phyloP scores from a whole-genome alignment of 1,140 invertebrate genomes.

The Caerostris extrusa region DNA sequence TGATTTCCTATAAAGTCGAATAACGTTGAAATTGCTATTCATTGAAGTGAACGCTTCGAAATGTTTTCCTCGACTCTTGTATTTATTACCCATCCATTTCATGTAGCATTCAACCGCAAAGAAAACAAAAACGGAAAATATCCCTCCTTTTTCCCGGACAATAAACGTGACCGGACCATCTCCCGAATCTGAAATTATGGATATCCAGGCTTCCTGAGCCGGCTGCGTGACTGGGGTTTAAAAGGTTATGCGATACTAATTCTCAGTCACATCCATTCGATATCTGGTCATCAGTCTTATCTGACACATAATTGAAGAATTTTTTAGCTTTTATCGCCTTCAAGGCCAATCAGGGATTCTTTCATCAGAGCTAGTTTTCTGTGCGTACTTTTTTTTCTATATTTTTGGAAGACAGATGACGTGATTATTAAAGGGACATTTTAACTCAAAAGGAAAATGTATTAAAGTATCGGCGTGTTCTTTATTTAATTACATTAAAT shows the following conservation, averaged over 20 bases:
- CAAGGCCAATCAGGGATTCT: background rate
- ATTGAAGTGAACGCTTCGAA: background rate
- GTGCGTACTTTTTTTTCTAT: background rate
- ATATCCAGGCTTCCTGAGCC: conserved; percentile 5
- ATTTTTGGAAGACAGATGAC: too few relatives aligned
- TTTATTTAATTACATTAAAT: too few relatives aligned
- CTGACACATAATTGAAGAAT: conserved; percentile 32
- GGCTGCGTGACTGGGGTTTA: background rate
- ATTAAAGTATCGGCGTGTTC: too few relatives aligned
- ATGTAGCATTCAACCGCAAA: background rate
- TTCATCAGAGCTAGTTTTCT: background rate
- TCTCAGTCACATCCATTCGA: background rate
- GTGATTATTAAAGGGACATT: too few relatives aligned
- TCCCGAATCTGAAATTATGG: conserved; percentile 7
- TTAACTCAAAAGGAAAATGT: too few relatives aligned
- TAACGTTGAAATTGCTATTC: background rate
- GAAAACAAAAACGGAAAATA: background rate
- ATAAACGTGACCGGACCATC: background rate
- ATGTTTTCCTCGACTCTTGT: background rate
- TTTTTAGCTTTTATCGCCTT: conserved; percentile 15
- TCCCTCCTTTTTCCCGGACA: background rate
- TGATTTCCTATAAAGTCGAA: background rate
- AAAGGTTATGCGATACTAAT: background rate
- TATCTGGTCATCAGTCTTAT: conserved; percentile 33
- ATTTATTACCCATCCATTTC: background rate